Percentiles rank a stretch among this genome's conserved stretches.
Conservation (phyloP, 2,797 vertebrate species). For the Coregonus suidteri region DNA sequence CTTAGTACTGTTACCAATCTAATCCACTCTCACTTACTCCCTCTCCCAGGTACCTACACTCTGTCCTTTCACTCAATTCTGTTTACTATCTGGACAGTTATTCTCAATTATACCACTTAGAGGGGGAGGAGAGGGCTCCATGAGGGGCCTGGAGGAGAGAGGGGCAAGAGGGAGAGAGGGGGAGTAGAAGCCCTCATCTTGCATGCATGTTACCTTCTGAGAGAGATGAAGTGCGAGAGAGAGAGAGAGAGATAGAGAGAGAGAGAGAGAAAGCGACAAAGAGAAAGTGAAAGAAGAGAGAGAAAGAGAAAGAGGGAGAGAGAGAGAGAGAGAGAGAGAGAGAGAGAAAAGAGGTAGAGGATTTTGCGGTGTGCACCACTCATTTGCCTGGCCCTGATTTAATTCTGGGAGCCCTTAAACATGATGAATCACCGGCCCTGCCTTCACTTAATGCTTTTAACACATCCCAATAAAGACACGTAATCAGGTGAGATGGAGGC, state of each 20-base stretch:
- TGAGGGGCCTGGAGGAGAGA: neutral
- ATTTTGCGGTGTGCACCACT: conserved; percentile 70
- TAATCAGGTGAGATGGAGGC: conserved; percentile 92
- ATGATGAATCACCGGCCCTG: conserved; percentile 98
- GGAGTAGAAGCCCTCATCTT: conserved; percentile 36
- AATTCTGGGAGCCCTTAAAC: conserved; percentile 96
- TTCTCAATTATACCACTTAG: conserved; percentile 77
- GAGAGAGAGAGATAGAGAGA: conserved; percentile 20
- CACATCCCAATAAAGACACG: conserved; percentile 98
- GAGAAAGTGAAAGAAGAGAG: neutral
- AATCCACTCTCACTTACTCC: conserved; percentile 67
- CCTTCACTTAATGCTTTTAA: conserved; percentile 99
- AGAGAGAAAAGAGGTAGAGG: neutral
- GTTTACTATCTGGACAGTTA: conserved; percentile 75
- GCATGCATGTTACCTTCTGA: conserved; percentile 73
- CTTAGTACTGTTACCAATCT: conserved; percentile 72
- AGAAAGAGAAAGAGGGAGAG: neutral
- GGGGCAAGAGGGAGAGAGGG: neutral
- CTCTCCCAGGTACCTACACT: conserved; percentile 64
- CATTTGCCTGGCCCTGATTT: conserved; percentile 92
- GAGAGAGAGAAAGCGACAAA: neutral
- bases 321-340: conserved; percentile 7
- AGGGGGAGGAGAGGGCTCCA: conserved; percentile 36
- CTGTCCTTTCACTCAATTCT: conserved; percentile 75
- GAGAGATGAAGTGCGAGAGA: conserved; percentile 44